Conservation (phyloP, 2,888 invertebrate species). For the Drosophila algonquin region DNA sequence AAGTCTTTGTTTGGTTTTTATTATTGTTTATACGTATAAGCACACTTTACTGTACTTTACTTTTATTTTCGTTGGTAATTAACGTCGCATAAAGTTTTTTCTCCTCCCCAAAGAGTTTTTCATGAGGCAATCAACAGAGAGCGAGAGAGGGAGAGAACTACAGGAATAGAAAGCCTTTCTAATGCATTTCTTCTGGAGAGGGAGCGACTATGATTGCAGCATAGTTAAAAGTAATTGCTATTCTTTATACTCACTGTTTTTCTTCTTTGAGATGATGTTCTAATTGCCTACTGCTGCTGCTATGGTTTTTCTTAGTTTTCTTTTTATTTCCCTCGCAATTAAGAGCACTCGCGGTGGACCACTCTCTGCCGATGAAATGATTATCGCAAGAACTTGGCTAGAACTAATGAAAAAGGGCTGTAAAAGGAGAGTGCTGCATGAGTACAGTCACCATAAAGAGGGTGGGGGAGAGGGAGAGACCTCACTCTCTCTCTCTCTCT, state of each 20-base stretch:
- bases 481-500: background rate
- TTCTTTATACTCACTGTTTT: slow-evolving; percentile 43
- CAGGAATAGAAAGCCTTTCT: slow-evolving; percentile 29
- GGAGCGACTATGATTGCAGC: slow-evolving; percentile 8
- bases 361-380: background rate
- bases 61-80: slow-evolving; percentile 58
- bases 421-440: background rate
- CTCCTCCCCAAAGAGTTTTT: slow-evolving; percentile 7
- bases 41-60: slow-evolving; percentile 6
- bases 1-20: slow-evolving; percentile 25
- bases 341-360: slow-evolving; percentile 38
- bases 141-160: background rate
- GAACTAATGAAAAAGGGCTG: slow-evolving; percentile 8
- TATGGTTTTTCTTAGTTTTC: slow-evolving; percentile 1
- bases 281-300: slow-evolving; percentile 47
- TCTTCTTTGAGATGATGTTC: slow-evolving; percentile 32
- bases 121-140: slow-evolving; percentile 30
- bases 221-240: slow-evolving; percentile 37
- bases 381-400: background rate
- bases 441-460: too few relatives aligned
- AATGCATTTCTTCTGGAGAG: slow-evolving; percentile 22
- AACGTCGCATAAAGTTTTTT: slow-evolving; percentile 26
- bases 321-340: slow-evolving; percentile 48
- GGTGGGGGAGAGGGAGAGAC: background rate
- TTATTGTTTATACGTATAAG: slow-evolving; percentile 33